Base-by-base conservation (phyloP, 2,888 invertebrate species). In the Meteorus cinctellus region DNA sequence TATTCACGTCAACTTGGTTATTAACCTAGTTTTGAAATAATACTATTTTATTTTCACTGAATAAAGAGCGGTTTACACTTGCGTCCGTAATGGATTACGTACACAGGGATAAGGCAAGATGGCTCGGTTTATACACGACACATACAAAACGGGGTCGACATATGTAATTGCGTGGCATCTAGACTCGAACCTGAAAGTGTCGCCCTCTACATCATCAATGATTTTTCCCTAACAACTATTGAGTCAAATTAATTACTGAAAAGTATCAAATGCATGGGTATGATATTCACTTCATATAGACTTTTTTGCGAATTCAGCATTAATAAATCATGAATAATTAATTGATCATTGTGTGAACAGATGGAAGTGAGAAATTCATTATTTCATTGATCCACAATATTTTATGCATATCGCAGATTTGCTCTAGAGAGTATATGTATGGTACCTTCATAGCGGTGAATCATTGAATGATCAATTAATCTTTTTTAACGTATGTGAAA, bases 71-170 rank as follows among this genome's bases (percentile, higher is more conserved):
- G 31, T 8, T 51, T 8, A 51, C 12, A 55, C 31, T 51, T 6
- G 69, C 69, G 69, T 69, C 51, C 27, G 48, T 55, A 69, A 69
- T 69, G n/a, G 41, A 14, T 12, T 51, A 69, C 69, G 36, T 63
- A 31, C 27, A 68, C 68, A 31, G 68, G 63, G 34, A 36, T 77
- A 74, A 74, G 73, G 82, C 76, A 82, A 82, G 79, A 84, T 80
- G 85, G 81, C 81, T 82, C 73, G 80, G 77, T 79, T 41, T 10
- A 41, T 79, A 81, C 78, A 76, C 82, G 82, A 84, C 86, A 85
- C 86, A 86, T 84, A 86, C 85, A 84, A 86, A 83, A 83, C 83
- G 85, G 87, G 86, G 83, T 79, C 80, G 77, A 81, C 87, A 79
- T 55, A 65, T 34, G 68, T 51, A 55, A 36, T 29, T 67, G 71